phyloP scores from a whole-genome alignment of 2,888 invertebrate species.

The Xylota segnis region DNA sequence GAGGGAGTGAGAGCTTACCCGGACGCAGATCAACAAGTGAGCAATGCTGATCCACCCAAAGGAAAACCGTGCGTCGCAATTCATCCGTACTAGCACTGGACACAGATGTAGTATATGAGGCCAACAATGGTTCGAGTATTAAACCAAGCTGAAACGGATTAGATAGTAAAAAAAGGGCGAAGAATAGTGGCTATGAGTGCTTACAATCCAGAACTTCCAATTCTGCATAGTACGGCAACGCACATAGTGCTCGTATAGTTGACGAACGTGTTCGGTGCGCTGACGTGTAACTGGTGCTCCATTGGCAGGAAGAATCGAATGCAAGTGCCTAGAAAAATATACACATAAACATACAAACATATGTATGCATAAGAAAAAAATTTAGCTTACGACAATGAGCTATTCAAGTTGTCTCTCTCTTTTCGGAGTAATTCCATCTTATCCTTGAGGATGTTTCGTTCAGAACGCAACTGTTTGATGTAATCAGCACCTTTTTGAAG shows the following conservation, averaged over 20 bases:
- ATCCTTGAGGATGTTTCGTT: constrained; percentile 93
- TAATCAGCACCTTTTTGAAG: constrained; percentile 98
- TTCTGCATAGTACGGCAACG: constrained; percentile 93
- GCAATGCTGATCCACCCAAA: constrained; percentile 99
- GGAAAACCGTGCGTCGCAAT: constrained; percentile 94
- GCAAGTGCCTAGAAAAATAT: constrained; percentile 93
- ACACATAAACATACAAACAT: too few relatives aligned
- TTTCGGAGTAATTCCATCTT: constrained; percentile 94
- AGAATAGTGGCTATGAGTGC: constrained; percentile 66
- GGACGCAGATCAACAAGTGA: constrained; percentile 97
- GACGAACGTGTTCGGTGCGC: constrained; percentile 94
- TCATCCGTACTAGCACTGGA: constrained; percentile 96
- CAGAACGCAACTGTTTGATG: constrained; percentile 94
- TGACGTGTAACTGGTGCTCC: constrained; percentile 97
- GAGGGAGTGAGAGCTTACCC: constrained; percentile 86
- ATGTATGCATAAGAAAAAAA: too few relatives aligned
- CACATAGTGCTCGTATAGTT: constrained; percentile 97
- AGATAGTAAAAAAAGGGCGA: background rate
- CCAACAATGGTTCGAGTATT: constrained; percentile 94
- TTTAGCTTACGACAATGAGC: constrained; percentile 92
- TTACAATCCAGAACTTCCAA: constrained; percentile 99
- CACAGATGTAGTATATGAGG: constrained; percentile 95
- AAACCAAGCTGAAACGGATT: constrained; percentile 91
- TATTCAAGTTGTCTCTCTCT: constrained; percentile 96
- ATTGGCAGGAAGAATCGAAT: constrained; percentile 97